Evolutionary conservation across 2,888 invertebrate species (phyloP).

Genomic region (Lasioglossum marginatum): DNA sequence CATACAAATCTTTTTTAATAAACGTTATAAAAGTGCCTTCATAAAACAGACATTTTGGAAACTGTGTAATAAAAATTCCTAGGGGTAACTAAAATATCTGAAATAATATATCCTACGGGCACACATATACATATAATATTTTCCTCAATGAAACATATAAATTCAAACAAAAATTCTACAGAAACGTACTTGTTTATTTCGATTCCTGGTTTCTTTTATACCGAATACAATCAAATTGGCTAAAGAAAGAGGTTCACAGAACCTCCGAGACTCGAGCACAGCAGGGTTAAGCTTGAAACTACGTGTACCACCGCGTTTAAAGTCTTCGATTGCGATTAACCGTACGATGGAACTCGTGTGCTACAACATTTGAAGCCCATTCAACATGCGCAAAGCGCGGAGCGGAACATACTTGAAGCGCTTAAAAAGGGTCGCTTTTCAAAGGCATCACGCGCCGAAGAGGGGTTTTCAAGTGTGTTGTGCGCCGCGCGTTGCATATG

Average conservation of each 20-base stretch:
- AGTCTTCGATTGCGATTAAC: slow-evolving; percentile 26
- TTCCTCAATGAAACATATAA: neutral
- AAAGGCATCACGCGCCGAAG: slow-evolving; percentile 16
- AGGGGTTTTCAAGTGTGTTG: slow-evolving; percentile 10
- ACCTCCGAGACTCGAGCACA: neutral
- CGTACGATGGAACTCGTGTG: slow-evolving; percentile 6
- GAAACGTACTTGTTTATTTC: neutral
- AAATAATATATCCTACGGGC: neutral
- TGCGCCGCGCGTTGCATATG: neutral
- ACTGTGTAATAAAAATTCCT: neutral
- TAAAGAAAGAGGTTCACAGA: neutral
- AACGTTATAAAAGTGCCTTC: neutral
- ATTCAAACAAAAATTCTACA: neutral
- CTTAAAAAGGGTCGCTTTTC: slow-evolving; percentile 28
- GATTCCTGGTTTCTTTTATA: neutral
- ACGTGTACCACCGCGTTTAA: neutral
- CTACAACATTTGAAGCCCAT: slow-evolving; percentile 18
- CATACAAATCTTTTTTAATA: neutral
- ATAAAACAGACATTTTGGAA: neutral
- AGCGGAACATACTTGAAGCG: slow-evolving; percentile 14
- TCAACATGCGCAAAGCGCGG: neutral
- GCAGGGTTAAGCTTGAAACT: neutral
- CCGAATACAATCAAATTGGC: neutral
- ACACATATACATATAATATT: no score
- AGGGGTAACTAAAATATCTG: neutral